phyloP scores from a whole-genome alignment of 2,888 invertebrate genomes.

The Brachyptera risi region DNA sequence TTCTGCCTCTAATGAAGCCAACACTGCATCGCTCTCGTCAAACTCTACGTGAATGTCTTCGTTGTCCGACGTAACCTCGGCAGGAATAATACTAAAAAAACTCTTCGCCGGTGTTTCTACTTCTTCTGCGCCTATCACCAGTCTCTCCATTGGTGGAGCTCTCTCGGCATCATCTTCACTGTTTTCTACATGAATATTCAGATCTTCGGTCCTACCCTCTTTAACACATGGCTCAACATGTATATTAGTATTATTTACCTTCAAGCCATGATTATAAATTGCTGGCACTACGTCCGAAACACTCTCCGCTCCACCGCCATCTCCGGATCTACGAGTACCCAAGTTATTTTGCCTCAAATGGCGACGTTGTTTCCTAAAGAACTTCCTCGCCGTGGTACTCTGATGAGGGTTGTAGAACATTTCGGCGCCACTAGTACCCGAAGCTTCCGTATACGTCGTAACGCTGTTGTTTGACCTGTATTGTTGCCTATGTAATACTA shows the following conservation, averaged over 20 bases:
- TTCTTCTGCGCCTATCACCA: slow-evolving; percentile 37
- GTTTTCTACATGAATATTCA: slow-evolving; percentile 63
- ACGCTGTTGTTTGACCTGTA: slow-evolving; percentile 50
- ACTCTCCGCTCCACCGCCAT: slow-evolving; percentile 48
- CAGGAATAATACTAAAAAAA: neutral
- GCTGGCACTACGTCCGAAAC: slow-evolving; percentile 49
- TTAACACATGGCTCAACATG: slow-evolving; percentile 61
- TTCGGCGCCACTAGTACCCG: slow-evolving; percentile 58
- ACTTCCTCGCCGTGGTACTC: slow-evolving; percentile 88
- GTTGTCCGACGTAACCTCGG: neutral
- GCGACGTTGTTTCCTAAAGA: slow-evolving; percentile 81
- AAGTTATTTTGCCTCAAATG: slow-evolving; percentile 66
- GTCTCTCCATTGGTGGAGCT: slow-evolving; percentile 31
- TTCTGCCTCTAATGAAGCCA: slow-evolving; percentile 15
- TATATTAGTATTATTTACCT: slow-evolving; percentile 77
- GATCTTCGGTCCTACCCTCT: slow-evolving; percentile 55
- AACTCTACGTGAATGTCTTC: neutral
- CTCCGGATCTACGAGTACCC: slow-evolving; percentile 58
- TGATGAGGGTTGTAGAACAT: slow-evolving; percentile 91
- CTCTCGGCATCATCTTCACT: slow-evolving; percentile 38
- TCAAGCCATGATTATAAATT: slow-evolving; percentile 53
- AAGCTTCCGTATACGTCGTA: slow-evolving; percentile 57
- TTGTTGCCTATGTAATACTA: slow-evolving; percentile 66
- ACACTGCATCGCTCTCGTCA: slow-evolving; percentile 7
- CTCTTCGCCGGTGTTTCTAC: neutral